Evolutionary conservation across 2,797 vertebrate species (phyloP), one percentile per base, ranked within the genome.

Genomic region (Coranthus polyacanthus): DNA sequence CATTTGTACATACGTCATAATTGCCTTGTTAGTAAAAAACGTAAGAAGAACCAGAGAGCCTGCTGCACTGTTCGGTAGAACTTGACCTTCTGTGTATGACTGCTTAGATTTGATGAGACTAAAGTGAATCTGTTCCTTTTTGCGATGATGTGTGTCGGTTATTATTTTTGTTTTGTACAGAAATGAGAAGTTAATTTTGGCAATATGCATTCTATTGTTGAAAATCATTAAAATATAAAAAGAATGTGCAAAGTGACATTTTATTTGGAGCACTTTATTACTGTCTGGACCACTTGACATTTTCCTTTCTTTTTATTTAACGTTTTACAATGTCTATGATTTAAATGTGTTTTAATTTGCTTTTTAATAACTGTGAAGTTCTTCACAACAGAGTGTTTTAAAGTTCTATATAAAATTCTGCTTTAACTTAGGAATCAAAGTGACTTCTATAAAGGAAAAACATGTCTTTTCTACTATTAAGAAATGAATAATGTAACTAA

Each of bases 1-100:
- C 90, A 93, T 93, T 90, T 93, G 90, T 94, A 91, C 63, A 91
- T 92, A 92, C 58, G 80, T 93, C 92, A 92, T 92, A 74, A 89
- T 70, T 90, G 93, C 91, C 92, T 94, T 93, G 89, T 82, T 88
- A 76, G 85, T 79, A 79, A 80, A n/a, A 60, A 74, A 77, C 49
- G 49, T 72, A 71, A 53, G 29, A 57, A 80, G 56, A 78, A 72
- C 50, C 66, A 72, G 68, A 79, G 65, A 76, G 72, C 64, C 65
- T 79, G 75, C 74, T 87, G 75, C 67, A 67, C 81, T 70, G 72
- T 58, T 78, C 63, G 68, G 57, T 73, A 72, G 68, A 77, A 80
- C 49, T 55, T 58, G 46, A 82, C 57, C 58, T 43, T 18, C 39
- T 78, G 43, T 80, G 58, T 69, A 18, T 78, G 74, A 66, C 34